Evolutionary conservation across 1,140 invertebrate genomes (phyloP), one percentile per base, ranked within the genome.

Genomic region (Sycobia sp.): DNA sequence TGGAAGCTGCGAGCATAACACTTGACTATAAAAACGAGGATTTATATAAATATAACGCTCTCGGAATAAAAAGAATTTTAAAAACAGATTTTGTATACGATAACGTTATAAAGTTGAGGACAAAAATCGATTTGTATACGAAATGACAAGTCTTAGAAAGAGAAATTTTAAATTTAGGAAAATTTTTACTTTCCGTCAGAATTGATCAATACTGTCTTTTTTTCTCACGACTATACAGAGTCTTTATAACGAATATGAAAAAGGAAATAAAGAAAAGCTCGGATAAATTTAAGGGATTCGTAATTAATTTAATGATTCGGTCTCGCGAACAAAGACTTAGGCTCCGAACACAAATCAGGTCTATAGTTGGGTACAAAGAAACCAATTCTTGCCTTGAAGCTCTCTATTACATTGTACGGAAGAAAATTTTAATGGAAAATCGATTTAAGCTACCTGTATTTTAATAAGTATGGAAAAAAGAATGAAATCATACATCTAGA

Each of bases 361-460:
- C 20, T 32, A 55, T 75, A 73, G 76, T 76, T 69, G n/a, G 77
- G 77, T 80, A 81, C 77, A 79, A 80, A 79, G 62, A 78, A 77
- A 80, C 73, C 78, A 81, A 73, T 76, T 80, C 77, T 81, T 81
- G 79, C 79, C 79, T 81, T 80, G 72, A 74, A 74, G 78, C 78
- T 81, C 78, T 80, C 78, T 79, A 80, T 73, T 47, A 27, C 49
- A 60, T 7, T 59, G 7, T 43, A 58, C 27, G 25, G 44, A 44
- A 41, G 29, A 53, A 32, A 44, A 44, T 61, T 61, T 44, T 14
- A 61, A 53, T 36, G 29, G 53, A 39, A 51, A 46, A 18, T 36
- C 22, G 32, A 47, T n/a, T 22, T 57, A 38, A 44, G 44, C 32
- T 46, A 25, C 43, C 27, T 4, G 27, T 7, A 36, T 36, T 47